Conservation (phyloP, 2,888 invertebrate species). For the Exephanes ischioxanthus region DNA sequence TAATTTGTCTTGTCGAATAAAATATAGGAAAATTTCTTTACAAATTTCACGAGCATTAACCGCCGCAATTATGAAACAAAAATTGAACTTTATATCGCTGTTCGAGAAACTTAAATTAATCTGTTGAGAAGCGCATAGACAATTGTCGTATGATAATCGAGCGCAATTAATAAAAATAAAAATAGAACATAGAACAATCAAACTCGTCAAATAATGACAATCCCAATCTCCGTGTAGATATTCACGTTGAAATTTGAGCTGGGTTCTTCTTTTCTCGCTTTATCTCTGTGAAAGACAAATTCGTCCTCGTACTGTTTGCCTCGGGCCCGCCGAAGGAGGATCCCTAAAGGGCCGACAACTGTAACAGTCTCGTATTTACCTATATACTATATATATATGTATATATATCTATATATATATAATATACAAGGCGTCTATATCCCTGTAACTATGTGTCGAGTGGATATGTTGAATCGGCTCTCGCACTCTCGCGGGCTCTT, state of each 20-base stretch:
- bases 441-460: conserved; percentile 19
- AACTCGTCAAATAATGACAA: neutral
- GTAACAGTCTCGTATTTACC: neutral
- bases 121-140: too few species aligned
- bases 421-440: neutral
- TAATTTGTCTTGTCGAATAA: too few species aligned
- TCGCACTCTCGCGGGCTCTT: conserved; percentile 32
- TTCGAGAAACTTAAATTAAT: too few species aligned
- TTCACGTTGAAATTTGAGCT: neutral
- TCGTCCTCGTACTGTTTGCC: neutral
- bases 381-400: neutral
- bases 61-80: too few species aligned
- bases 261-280: neutral
- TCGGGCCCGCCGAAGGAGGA: neutral
- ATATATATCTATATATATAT: conserved; percentile 2
- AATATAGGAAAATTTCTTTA: too few species aligned
- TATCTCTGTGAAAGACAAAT: neutral
- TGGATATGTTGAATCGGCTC: conserved; percentile 41
- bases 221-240: neutral
- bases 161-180: too few species aligned
- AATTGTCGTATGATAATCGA: too few species aligned
- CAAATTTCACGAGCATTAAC: too few species aligned
- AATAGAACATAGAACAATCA: too few species aligned
- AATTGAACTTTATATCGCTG: too few species aligned
- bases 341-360: conserved; percentile 11